These are phyloP conservation scores for Ptilonorhynchus violaceus DNA, from an alignment of 2,113 vertebrate species.

Conservation along the genomic window DNA sequence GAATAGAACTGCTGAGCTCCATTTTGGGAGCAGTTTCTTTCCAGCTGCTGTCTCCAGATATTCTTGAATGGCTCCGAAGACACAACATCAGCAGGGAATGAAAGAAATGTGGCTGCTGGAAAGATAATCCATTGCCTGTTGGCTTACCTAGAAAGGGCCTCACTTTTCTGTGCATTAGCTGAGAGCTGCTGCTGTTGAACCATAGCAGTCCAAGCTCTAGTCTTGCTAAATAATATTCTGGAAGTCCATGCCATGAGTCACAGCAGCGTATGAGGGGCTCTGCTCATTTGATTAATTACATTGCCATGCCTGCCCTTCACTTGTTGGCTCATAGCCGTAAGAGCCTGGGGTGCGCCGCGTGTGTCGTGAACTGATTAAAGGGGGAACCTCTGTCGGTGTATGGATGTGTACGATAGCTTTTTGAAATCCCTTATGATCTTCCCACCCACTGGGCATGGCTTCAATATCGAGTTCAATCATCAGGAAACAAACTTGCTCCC, in stretches of 20 bases:
- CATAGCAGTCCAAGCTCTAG: not conserved
- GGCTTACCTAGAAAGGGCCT: constrained; percentile 20
- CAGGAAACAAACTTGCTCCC: constrained; percentile 22
- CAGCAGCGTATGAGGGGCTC: not conserved
- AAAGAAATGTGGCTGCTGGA: not conserved
- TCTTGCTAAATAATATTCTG: constrained; percentile 7
- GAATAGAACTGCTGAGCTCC: not conserved
- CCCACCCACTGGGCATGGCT: constrained; percentile 26
- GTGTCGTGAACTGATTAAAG: not conserved
- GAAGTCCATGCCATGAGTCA: not conserved
- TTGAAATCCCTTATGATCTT: constrained; percentile 32
- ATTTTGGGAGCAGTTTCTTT: constrained; percentile 13
- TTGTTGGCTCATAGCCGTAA: not conserved
- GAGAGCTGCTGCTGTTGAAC: not conserved
- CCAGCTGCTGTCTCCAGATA: constrained; percentile 3
- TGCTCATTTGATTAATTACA: constrained; percentile 2
- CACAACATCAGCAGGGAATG: not conserved
- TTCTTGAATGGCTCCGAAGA: not conserved
- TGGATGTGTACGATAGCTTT: not conserved
- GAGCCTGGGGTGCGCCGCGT: not conserved
- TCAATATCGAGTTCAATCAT: not conserved
- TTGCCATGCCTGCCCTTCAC: not conserved
- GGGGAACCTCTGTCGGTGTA: not conserved
- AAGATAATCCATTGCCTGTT: not conserved
- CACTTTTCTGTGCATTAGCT: not conserved